phyloP scores from a whole-genome alignment of 2,888 invertebrate genomes.

The Drosophila dives region DNA sequence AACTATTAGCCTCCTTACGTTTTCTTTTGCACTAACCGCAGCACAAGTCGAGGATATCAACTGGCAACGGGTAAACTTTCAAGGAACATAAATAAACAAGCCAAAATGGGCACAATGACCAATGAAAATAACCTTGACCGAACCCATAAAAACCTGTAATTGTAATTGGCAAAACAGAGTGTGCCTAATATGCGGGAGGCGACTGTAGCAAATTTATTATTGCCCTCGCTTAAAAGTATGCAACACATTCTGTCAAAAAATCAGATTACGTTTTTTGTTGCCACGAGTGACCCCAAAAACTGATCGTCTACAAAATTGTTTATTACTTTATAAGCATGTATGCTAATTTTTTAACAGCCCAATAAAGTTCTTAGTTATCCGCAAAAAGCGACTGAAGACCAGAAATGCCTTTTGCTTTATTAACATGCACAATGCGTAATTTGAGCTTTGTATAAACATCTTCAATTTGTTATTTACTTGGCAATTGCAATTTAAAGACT shows the following conservation, averaged over 20 bases:
- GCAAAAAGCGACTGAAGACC: background rate
- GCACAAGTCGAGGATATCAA: conserved; percentile 12
- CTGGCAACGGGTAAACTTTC: conserved; percentile 5
- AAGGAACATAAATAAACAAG: conserved; percentile 12
- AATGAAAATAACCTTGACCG: conserved; percentile 42
- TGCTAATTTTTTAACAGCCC: background rate
- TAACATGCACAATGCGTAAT: conserved; percentile 32
- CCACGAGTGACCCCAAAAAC: background rate
- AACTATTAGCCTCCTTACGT: background rate
- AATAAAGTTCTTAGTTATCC: background rate
- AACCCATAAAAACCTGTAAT: conserved; percentile 37
- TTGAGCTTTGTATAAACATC: conserved; percentile 2
- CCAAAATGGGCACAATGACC: conserved; percentile 38
- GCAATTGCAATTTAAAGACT: conserved; percentile 35
- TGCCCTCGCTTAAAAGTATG: conserved; percentile 26
- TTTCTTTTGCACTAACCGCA: background rate
- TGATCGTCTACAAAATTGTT: background rate
- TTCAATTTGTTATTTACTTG: conserved; percentile 32
- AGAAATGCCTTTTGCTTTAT: conserved; percentile 4
- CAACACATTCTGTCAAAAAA: conserved; percentile 3
- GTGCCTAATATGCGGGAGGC: background rate
- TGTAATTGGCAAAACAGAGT: background rate
- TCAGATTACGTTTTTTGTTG: background rate
- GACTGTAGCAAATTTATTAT: conserved; percentile 16
- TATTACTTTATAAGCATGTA: background rate